These are phyloP conservation scores for Oedothorax gibbosus DNA, from an alignment of 1,140 invertebrate species.

Conservation along the genomic window DNA sequence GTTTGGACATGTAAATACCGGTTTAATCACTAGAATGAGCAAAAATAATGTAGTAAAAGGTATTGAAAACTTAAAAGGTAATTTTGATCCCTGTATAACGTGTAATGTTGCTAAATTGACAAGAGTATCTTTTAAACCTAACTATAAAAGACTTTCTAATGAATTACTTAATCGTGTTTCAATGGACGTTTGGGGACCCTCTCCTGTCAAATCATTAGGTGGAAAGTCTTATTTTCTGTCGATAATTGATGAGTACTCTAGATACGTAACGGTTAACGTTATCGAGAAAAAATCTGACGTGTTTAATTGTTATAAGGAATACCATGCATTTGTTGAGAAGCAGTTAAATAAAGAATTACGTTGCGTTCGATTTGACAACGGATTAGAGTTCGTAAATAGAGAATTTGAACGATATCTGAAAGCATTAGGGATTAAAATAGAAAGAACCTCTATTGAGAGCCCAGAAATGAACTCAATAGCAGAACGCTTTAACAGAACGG, in stretches of 20 bases:
- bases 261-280: neutral
- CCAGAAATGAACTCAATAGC: constrained; percentile 72
- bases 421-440: constrained; percentile 63
- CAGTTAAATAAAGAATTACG: constrained; percentile 31
- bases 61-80: neutral
- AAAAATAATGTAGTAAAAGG: neutral
- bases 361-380: constrained; percentile 42
- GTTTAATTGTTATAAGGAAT: constrained; percentile 63
- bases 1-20: neutral
- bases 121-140: neutral
- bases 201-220: neutral
- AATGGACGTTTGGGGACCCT: neutral
- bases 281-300: constrained; percentile 66
- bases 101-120: neutral
- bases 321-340: neutral
- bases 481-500: constrained; percentile 69
- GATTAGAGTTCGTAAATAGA: constrained; percentile 41
- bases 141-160: neutral
- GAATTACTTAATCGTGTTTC: neutral
- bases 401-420: constrained; percentile 1
- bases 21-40: neutral
- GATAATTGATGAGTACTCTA: neutral
- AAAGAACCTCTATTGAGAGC: constrained; percentile 69
- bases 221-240: neutral
- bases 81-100: neutral